Base-by-base conservation (phyloP, 2,797 vertebrate species). In the Alcedo quadribrachys region DNA sequence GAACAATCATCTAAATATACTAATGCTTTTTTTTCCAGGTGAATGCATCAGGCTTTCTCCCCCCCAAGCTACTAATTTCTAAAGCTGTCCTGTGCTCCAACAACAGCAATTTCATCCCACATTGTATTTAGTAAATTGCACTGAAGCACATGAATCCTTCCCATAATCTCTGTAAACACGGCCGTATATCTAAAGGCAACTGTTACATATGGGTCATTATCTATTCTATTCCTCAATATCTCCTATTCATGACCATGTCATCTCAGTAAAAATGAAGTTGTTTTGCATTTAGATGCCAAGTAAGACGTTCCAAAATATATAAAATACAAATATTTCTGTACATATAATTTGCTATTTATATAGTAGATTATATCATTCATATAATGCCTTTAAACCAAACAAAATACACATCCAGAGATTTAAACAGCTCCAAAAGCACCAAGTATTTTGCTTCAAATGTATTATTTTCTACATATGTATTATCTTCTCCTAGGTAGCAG, bases 101-200 rank as follows among this genome's bases (percentile, higher is more conserved):
- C 65, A 90, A 48, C 83, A 90, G 81, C 86, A 92, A 92, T 96
- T 96, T 94, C 91, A 95, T 90, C 86, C 88, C 69, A 81, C 90
- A 33, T 55, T 93, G 73, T 95, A 89, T 93, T 94, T 87, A 93
- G 88, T 65, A 96, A 96, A 96, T 93, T 83, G 94, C 81, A 89
- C 73, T 84, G 81, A 87, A 67, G 87, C 11, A 6, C 92, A 87
- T 33, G 81, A 94, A 87, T 48, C 85, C n/a, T 93, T 89, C 80
- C 80, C 69, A 45, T 83, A 75, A 93, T 87, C 67, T 94, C 90
- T 67, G 67, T 79, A 92, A 94, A 89, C 54, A 74, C 40, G 68
- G 40, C 46, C 12, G 3, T 79, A 37, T 93, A 91, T 93, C 93
- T 89, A 76, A 91, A 87, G 83, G 88, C 90, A 96, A 80, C 75